A percentile compares a stretch with the other conserved stretches of the same genome.
phyloP scores from a whole-genome alignment of 2,888 invertebrate species.

The Tipula lateralis region DNA sequence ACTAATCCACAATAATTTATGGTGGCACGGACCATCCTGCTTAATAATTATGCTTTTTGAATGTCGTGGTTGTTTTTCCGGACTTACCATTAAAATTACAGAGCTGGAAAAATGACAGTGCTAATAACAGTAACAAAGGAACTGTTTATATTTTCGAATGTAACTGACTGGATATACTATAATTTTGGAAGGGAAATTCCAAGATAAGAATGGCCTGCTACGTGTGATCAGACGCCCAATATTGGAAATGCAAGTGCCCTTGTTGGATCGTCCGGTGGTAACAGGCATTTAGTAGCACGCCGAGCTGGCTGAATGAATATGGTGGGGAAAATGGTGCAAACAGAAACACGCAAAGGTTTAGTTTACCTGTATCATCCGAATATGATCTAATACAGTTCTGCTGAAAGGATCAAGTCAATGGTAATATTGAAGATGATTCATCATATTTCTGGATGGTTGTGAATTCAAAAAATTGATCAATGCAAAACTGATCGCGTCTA shows the following conservation, averaged over 20 bases:
- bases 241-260: constrained; percentile 57
- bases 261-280: constrained; percentile 74
- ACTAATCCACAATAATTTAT: too few species aligned
- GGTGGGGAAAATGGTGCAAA: constrained; percentile 82
- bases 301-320: constrained; percentile 94
- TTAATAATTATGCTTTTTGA: too few species aligned
- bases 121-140: too few species aligned
- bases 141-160: too few species aligned
- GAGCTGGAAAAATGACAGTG: too few species aligned
- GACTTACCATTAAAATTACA: too few species aligned
- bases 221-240: constrained; percentile 52
- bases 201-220: too few species aligned
- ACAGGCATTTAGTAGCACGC: constrained; percentile 89
- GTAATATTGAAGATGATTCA: constrained; percentile 95
- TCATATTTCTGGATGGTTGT: constrained; percentile 98
- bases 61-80: too few species aligned
- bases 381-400: constrained; percentile 98
- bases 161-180: too few species aligned
- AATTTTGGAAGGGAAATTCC: too few species aligned
- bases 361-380: constrained; percentile 94
- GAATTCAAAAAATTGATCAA: constrained; percentile 91
- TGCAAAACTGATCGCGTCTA: constrained; percentile 96
- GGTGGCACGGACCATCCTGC: too few species aligned
- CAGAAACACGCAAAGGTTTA: constrained; percentile 91
- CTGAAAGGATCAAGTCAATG: constrained; percentile 95